Percentiles rank a stretch among this genome's conserved stretches.
These are phyloP conservation scores for Cephus pygmeus DNA, from an alignment of 2,888 invertebrate species.

Conservation along the genomic window DNA sequence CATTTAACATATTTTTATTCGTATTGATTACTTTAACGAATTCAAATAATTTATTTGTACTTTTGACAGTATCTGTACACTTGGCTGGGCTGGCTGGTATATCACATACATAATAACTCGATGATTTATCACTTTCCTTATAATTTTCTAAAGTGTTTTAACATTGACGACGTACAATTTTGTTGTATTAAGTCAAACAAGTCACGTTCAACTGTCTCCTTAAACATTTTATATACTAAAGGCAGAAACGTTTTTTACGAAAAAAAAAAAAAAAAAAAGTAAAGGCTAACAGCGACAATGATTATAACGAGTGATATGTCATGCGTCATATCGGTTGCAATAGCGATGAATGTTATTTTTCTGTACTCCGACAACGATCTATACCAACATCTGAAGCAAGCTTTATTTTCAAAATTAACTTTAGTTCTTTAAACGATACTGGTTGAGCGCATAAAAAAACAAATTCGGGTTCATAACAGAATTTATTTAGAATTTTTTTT, in stretches of 20 bases:
- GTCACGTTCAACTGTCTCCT: not conserved
- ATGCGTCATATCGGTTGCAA: not conserved
- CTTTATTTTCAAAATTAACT: not conserved
- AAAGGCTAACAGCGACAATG: not conserved
- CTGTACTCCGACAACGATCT: not conserved
- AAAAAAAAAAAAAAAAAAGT: not conserved
- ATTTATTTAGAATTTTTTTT: not conserved
- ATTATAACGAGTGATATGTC: not conserved
- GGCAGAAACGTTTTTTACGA: not conserved
- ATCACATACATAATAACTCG: not conserved
- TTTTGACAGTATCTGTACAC: slow-evolving; percentile 25
- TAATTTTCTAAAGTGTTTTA: not conserved
- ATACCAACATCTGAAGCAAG: not conserved
- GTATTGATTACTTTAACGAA: not conserved
- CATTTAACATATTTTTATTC: not conserved
- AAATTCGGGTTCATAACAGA: not conserved
- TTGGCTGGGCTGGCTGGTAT: slow-evolving; percentile 14
- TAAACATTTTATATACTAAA: not conserved
- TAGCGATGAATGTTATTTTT: not conserved
- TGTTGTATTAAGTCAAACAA: not conserved
- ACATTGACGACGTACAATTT: not conserved
- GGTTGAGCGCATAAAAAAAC: not conserved
- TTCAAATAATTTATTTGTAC: slow-evolving; percentile 25
- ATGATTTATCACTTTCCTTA: not conserved
- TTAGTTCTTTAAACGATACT: not conserved